Percentiles rank a stretch among this genome's conserved stretches.
Conservation (phyloP, 2,113 vertebrate species). For the Miniopterus natalensis region DNA sequence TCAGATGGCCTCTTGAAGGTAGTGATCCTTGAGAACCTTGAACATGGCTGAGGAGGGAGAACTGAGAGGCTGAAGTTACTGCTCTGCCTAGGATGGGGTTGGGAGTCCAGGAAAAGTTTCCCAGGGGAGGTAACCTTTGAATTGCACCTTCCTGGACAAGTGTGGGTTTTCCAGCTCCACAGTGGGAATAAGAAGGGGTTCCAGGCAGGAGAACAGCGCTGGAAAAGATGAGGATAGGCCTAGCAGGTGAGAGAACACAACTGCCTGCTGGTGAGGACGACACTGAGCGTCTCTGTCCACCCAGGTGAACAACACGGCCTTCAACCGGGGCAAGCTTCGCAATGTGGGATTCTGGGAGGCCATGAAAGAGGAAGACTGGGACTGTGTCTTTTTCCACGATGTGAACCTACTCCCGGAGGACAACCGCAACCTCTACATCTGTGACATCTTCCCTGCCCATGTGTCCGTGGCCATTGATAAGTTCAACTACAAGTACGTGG, state of each 20-base stretch:
- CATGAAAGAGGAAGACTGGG: slow-evolving; percentile 92
- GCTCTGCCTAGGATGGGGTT: neutral
- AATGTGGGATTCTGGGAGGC: slow-evolving; percentile 92
- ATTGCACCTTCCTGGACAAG: neutral
- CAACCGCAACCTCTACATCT: slow-evolving; percentile 89
- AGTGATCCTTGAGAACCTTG: slow-evolving; percentile 86
- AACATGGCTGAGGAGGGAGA: slow-evolving; percentile 86
- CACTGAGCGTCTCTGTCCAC: neutral
- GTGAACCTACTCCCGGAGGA: slow-evolving; percentile 93
- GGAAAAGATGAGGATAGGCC: neutral
- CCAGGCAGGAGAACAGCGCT: neutral
- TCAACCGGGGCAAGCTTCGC: slow-evolving; percentile 91
- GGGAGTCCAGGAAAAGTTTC: neutral
- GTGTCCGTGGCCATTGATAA: slow-evolving; percentile 93
- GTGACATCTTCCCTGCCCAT: slow-evolving; percentile 90
- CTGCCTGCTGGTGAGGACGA: neutral
- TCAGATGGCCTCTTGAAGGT: slow-evolving; percentile 88
- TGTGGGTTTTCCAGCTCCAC: neutral
- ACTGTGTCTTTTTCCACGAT: slow-evolving; percentile 92
- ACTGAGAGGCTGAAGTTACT: slow-evolving; percentile 85
- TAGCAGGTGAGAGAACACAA: no score
- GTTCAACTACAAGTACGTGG: slow-evolving; percentile 91
- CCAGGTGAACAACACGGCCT: slow-evolving; percentile 90
- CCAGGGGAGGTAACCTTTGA: neutral
- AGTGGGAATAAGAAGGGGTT: neutral